Conservation (phyloP, 2,888 invertebrate species). For the Rhagium mordax region DNA sequence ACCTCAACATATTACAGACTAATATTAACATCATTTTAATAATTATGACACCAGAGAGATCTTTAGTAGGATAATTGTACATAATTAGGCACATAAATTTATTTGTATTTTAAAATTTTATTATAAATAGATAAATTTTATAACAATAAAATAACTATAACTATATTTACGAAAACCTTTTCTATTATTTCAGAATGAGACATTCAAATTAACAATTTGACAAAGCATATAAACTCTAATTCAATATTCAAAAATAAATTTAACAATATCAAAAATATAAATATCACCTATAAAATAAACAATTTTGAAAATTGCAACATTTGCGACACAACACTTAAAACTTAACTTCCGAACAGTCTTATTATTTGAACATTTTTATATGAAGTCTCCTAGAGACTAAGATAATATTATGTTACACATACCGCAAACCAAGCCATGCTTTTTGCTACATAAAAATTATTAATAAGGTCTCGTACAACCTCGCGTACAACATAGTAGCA, state of each 20-base stretch:
- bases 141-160: conserved; percentile 27
- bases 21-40: too few relatives aligned
- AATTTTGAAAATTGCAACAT: conserved; percentile 2
- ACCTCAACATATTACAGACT: too few relatives aligned
- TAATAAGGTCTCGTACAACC: too few relatives aligned
- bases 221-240: not conserved
- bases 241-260: conserved; percentile 27
- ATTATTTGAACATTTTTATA: not conserved
- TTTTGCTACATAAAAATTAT: too few relatives aligned
- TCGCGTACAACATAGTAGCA: too few relatives aligned
- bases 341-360: not conserved
- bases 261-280: conserved; percentile 43
- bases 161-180: conserved; percentile 6
- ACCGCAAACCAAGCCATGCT: too few relatives aligned
- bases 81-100: not conserved
- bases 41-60: too few relatives aligned
- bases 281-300: conserved; percentile 24
- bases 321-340: not conserved
- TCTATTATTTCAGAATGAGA: conserved; percentile 4
- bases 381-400: not conserved
- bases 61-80: not conserved
- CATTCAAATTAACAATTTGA: conserved; percentile 22
- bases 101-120: not conserved
- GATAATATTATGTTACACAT: not conserved
- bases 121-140: conserved; percentile 27